Base-by-base conservation (phyloP, 2,113 vertebrate species). In the Prionailurus bengalensis region DNA sequence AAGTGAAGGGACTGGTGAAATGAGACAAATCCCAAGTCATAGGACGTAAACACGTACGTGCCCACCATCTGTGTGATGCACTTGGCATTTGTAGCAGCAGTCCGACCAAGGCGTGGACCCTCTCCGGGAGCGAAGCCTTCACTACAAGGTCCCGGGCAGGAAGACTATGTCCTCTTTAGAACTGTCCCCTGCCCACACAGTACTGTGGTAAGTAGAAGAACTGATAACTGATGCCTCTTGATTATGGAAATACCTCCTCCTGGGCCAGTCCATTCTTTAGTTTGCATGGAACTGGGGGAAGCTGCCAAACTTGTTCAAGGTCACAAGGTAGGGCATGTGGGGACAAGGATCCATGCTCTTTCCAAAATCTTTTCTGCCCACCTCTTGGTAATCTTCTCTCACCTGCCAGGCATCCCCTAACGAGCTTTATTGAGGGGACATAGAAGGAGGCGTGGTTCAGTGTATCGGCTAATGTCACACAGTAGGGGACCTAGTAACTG, bases 241-340 rank as follows among this genome's bases (percentile, higher is more conserved):
- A 23, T 42, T 14, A 3, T 17, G 19, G 25, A 6, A 70, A 39
- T 12, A 61, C 2, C 66, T 17, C 29, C 3, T 9, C n/a, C 51
- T 48, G 11, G 53, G 53, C n/a, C n/a, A 0, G 11, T 88, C 8
- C 15, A 7, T 33, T 27, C 17, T 58, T 65, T 10, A n/a, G 55
- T 9, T 73, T 33, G 70, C 39, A 39, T 0, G 8, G 8, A 48
- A 45, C 48, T 13, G 36, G 1, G 0, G 14, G 36, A 7, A 8
- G 29, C 25, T 71, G 9, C 16, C 33, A 21, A 23, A 36, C 8
- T 39, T 23, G 27, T 15, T 85, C 61, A 21, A 48, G n/a, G 48
- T 63, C 33, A 12, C 33, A 27, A 82, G 17, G 48, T 36, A 48
- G 31, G n/a, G 48, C 1, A 1, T 13, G 39, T 33, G 31, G 48